A percentile compares a stretch with the other conserved stretches of the same genome.
phyloP scores from a whole-genome alignment of 2,113 vertebrate genomes.

The Notothenia coriiceps region DNA sequence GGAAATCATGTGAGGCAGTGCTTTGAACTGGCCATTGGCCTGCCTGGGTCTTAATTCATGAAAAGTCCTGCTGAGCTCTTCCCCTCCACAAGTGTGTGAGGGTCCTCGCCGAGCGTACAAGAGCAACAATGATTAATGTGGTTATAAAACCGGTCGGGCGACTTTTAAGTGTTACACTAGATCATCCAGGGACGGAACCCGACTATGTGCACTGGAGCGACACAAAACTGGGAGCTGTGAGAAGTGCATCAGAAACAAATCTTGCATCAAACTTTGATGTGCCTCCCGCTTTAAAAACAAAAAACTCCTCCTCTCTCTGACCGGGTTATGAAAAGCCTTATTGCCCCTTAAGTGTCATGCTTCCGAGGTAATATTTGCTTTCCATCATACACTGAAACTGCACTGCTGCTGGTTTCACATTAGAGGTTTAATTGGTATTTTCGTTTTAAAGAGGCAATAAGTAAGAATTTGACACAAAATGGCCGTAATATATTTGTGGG shows the following conservation, averaged over 20 bases:
- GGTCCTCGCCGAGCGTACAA: conserved; percentile 3
- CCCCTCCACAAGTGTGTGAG: conserved; percentile 51
- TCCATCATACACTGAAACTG: conserved; percentile 21
- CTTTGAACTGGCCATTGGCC: conserved; percentile 22
- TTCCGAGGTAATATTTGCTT: conserved; percentile 40
- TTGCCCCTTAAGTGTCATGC: conserved; percentile 28
- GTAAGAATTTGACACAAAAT: conserved; percentile 20
- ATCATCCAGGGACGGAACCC: conserved; percentile 61
- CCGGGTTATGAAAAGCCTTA: conserved; percentile 28
- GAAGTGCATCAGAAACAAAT: conserved; percentile 67
- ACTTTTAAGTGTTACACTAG: conserved; percentile 73
- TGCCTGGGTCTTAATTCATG: conserved; percentile 61
- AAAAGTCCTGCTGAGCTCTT: conserved; percentile 50
- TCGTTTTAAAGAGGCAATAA: conserved; percentile 40
- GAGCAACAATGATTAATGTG: conserved; percentile 73
- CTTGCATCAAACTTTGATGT: conserved; percentile 64
- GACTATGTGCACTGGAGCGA: conserved; percentile 46
- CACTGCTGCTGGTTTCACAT: conserved; percentile 43
- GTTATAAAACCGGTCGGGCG: conserved; percentile 67
- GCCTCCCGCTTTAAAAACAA: conserved; percentile 1
- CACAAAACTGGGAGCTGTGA: conserved; percentile 38
- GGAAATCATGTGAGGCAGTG: conserved; percentile 23
- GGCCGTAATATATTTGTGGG: conserved; percentile 17
- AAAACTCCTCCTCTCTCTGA: conserved; percentile 3
- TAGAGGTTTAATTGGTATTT: conserved; percentile 40